Evolutionary conservation across 2,797 vertebrate species (phyloP).

Genomic region (Etheostoma perlongum): DNA sequence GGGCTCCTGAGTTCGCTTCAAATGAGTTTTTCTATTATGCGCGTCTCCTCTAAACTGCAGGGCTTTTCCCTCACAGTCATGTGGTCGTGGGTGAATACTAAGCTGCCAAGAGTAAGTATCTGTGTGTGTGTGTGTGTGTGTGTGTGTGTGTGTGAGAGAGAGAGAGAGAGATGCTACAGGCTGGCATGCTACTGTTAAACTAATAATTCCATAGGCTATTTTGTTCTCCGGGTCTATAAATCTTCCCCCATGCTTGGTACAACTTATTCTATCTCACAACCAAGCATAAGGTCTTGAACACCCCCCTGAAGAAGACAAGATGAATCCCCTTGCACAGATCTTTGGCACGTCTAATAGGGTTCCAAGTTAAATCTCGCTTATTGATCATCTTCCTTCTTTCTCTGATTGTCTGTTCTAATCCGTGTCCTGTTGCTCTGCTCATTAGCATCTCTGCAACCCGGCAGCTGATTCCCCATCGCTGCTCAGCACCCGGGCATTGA

Average conservation of each 20-base stretch:
- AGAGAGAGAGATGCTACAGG: background rate
- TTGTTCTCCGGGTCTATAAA: conserved; percentile 16
- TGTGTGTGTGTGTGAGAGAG: background rate
- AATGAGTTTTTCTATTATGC: conserved; percentile 73
- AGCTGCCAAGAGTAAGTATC: conserved; percentile 18
- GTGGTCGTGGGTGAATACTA: conserved; percentile 55
- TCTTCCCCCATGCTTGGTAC: background rate
- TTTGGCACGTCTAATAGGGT: conserved; percentile 32
- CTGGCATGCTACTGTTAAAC: conserved; percentile 34
- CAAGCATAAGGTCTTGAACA: background rate
- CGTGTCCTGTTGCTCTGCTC: conserved; percentile 42
- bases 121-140: background rate
- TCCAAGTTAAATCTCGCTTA: conserved; percentile 45
- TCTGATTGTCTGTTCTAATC: conserved; percentile 50
- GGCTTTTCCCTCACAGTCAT: conserved; percentile 56
- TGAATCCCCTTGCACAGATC: conserved; percentile 24
- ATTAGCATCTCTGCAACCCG: conserved; percentile 60
- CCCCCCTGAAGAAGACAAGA: conserved; percentile 23
- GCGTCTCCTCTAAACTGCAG: conserved; percentile 59
- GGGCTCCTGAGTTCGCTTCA: conserved; percentile 64
- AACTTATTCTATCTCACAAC: conserved; percentile 21
- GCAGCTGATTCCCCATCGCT: conserved; percentile 26
- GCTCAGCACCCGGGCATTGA: conserved; percentile 39
- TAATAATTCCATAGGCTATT: conserved; percentile 22
- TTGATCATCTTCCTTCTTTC: conserved; percentile 55